Conservation (phyloP, 2,888 invertebrate species). For the Drosophila pseudotalamancana region DNA sequence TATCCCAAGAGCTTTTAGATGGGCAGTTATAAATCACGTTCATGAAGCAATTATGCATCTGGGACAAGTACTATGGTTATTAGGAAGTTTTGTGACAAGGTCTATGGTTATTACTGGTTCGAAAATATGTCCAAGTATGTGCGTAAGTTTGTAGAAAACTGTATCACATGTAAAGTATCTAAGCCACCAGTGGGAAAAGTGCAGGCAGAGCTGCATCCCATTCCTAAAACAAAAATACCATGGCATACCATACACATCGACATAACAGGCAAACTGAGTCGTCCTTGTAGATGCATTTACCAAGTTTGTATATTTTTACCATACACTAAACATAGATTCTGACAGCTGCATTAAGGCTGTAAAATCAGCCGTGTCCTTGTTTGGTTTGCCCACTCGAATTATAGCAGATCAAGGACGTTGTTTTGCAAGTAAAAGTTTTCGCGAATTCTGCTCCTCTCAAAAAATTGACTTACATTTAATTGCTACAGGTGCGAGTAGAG, state of each 20-base stretch:
- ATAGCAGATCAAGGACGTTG: no score
- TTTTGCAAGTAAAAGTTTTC: no score
- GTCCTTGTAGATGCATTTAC: slow-evolving; percentile 17
- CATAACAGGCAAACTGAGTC: slow-evolving; percentile 9
- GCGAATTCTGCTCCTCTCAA: slow-evolving; percentile 28
- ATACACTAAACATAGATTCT: not conserved
- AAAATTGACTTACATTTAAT: slow-evolving; percentile 12
- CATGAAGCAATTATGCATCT: slow-evolving; percentile 7
- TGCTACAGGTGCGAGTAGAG: not conserved
- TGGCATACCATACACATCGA: slow-evolving; percentile 8
- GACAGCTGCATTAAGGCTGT: slow-evolving; percentile 5
- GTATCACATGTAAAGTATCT: slow-evolving; percentile 9
- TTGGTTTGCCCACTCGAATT: slow-evolving; percentile 16
- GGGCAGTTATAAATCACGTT: no score
- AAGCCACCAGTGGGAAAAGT: not conserved
- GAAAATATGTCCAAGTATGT: slow-evolving; percentile 14
- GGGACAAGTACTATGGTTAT: slow-evolving; percentile 8
- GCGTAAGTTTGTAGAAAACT: slow-evolving; percentile 10
- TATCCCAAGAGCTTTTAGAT: not conserved
- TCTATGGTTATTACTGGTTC: slow-evolving; percentile 5
- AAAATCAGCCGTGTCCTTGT: slow-evolving; percentile 8
- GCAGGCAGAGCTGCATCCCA: slow-evolving; percentile 2
- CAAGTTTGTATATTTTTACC: slow-evolving; percentile 11
- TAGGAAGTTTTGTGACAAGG: no score
- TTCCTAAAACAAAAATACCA: slow-evolving; percentile 2